phyloP scores from a whole-genome alignment of 2,797 vertebrate genomes.

The Danio tinwini region DNA sequence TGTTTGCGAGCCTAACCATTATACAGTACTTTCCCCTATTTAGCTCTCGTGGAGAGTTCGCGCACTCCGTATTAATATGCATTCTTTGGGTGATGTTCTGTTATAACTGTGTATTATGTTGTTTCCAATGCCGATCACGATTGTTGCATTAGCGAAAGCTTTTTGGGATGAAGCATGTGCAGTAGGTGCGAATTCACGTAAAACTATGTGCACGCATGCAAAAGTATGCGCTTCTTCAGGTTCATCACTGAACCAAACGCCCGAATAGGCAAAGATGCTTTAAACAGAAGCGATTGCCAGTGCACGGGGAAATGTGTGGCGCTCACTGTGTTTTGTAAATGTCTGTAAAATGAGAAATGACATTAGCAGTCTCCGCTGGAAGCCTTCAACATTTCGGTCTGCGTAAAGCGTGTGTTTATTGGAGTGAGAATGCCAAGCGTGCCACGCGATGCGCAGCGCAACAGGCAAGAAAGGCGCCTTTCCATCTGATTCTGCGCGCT shows the following conservation, averaged over 20 bases:
- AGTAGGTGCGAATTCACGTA: not conserved
- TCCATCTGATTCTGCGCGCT: constrained; percentile 4
- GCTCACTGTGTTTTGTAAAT: not conserved
- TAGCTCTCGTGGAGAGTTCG: constrained; percentile 11
- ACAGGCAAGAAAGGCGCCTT: constrained; percentile 34
- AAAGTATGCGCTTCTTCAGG: not conserved
- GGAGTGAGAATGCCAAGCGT: constrained; percentile 1
- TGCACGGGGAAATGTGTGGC: not conserved
- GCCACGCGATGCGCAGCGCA: constrained; percentile 25
- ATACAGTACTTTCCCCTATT: not conserved
- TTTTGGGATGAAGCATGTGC: not conserved
- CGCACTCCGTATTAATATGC: not conserved
- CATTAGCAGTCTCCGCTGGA: not conserved
- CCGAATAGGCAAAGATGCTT: not conserved
- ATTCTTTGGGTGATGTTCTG: not conserved
- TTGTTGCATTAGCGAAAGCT: not conserved
- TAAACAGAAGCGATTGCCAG: not conserved
- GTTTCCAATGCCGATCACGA: not conserved
- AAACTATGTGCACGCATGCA: not conserved
- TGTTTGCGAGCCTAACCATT: not conserved
- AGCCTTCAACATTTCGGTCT: not conserved
- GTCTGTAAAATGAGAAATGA: not conserved
- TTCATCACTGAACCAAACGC: not conserved
- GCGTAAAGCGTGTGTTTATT: constrained; percentile 1
- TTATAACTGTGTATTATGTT: not conserved